These are phyloP conservation scores for Zonitis immaculata DNA, from an alignment of 2,888 invertebrate species.

Conservation along the genomic window DNA sequence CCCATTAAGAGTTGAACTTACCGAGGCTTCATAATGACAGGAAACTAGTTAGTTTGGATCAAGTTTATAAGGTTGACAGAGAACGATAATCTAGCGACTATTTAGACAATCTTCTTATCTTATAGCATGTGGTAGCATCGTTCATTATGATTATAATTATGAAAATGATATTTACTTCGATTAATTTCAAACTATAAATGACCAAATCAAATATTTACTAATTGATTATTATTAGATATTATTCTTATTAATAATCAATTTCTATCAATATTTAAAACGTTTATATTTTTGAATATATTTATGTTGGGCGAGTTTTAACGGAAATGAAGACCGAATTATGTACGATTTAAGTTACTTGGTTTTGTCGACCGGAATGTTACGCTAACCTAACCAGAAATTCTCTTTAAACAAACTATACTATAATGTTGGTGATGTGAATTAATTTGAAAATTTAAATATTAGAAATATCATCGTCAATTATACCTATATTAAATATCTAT, in stretches of 20 bases:
- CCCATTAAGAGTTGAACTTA: conserved; percentile 15
- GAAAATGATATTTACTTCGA: conserved; percentile 34
- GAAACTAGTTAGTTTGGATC: conserved; percentile 22
- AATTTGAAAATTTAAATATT: no score
- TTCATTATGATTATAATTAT: conserved; percentile 32
- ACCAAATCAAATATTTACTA: no score
- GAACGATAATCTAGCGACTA: conserved; percentile 24
- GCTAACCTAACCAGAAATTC: background rate
- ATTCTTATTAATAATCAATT: no score
- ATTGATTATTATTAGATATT: no score
- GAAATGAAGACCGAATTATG: conserved; percentile 1
- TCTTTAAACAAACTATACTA: background rate
- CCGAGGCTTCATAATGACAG: conserved; percentile 21
- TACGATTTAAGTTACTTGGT: background rate
- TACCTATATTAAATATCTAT: no score
- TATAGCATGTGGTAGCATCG: conserved; percentile 24
- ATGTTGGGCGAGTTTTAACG: background rate
- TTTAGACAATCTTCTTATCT: conserved; percentile 26
- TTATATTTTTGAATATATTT: background rate
- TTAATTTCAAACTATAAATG: no score
- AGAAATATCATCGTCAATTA: no score
- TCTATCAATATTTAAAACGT: no score
- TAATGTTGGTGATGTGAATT: no score
- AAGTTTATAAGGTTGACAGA: conserved; percentile 15
- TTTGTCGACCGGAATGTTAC: background rate